Evolutionary conservation across 1,140 invertebrate species (phyloP), one percentile per base, ranked within the genome.

Genomic region (Penaeus chinensis): DNA sequence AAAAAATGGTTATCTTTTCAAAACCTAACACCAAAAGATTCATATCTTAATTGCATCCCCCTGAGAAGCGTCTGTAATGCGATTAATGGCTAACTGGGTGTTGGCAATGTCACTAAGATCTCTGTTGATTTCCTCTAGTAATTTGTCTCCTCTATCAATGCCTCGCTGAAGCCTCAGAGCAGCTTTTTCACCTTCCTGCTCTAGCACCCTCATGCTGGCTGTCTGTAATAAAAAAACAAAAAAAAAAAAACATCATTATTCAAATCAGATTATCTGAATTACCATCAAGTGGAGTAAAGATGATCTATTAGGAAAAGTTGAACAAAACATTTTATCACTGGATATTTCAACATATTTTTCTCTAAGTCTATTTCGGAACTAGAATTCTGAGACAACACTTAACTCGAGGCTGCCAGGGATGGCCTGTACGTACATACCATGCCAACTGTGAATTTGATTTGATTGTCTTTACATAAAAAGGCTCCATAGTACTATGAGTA

Each of bases 91-190:
- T 0, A 98, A 93, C 91, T 98, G 97, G 85, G 96, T 95, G 92
- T 98, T 96, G 1, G 98, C 98, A 90, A 99, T 99, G 91, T 99
- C 98, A 91, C 96, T 95, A 0, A 99, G 93, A 10, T 97, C 97
- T 60, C 95, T 94, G 93, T 99, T 98, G 84, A 99, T 97, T 91
- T 97, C 95, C 91, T 96, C 95, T 27, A 99, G 92, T 0, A 99
- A 92, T n/a, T 94, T 93, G 93, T 99, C 97, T 5, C 98, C 98
- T 92, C 95, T 95, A 74, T 94, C 93, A 2, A 99, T 97, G 54
- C 98, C 95, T 92, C 96, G 93, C 91, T 95, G 94, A 37, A 99
- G 92, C 91, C 95, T 94, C 88, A 96, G 94, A 1, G 97, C 97
- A n/a, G 97, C 96, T 91, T 98, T 97, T 92, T 97, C 96, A 93